Percentiles rank a stretch among this genome's conserved stretches.
These are phyloP conservation scores for Ryuthela nishihirai DNA, from an alignment of 2,888 invertebrate genomes.

Conservation along the genomic window DNA sequence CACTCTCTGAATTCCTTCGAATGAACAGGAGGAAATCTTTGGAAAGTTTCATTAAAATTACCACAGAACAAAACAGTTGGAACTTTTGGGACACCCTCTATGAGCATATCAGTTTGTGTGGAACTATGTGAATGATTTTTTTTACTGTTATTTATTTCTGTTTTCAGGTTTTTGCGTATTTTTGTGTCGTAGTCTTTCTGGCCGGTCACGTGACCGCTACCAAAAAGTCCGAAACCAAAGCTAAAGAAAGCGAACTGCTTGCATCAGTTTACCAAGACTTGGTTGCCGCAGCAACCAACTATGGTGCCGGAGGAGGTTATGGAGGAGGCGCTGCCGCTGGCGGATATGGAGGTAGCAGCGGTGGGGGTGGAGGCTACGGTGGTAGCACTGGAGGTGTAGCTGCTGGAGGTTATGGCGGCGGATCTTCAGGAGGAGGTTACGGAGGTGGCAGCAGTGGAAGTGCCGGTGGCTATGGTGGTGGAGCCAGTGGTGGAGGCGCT, in stretches of 20 bases:
- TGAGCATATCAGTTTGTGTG: neutral
- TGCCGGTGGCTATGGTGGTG: constrained; percentile 29
- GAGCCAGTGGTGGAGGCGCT: constrained; percentile 32
- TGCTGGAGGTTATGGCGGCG: constrained; percentile 18
- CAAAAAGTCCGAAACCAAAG: constrained; percentile 2
- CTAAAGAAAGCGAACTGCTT: constrained; percentile 12
- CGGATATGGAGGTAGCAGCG: constrained; percentile 1
- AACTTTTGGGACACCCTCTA: neutral
- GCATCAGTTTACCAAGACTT: constrained; percentile 26
- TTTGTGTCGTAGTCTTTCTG: constrained; percentile 5
- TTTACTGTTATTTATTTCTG: too few relatives aligned
- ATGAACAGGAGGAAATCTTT: too few relatives aligned
- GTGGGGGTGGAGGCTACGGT: constrained; percentile 12
- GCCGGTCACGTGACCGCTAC: constrained; percentile 9
- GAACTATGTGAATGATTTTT: too few relatives aligned
- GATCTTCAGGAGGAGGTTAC: too few relatives aligned
- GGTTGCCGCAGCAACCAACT: constrained; percentile 35
- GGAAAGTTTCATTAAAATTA: too few relatives aligned
- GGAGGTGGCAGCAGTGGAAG: too few relatives aligned
- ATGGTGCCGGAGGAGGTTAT: constrained; percentile 26
- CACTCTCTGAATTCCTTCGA: too few relatives aligned
- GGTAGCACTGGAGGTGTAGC: constrained; percentile 12
- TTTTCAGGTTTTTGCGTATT: constrained; percentile 12
- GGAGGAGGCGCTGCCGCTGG: too few relatives aligned
- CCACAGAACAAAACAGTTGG: too few relatives aligned